Evolutionary conservation across 2,113 vertebrate species (phyloP), one percentile per base, ranked within the genome.

Genomic region (Anas platyrhynchos): DNA sequence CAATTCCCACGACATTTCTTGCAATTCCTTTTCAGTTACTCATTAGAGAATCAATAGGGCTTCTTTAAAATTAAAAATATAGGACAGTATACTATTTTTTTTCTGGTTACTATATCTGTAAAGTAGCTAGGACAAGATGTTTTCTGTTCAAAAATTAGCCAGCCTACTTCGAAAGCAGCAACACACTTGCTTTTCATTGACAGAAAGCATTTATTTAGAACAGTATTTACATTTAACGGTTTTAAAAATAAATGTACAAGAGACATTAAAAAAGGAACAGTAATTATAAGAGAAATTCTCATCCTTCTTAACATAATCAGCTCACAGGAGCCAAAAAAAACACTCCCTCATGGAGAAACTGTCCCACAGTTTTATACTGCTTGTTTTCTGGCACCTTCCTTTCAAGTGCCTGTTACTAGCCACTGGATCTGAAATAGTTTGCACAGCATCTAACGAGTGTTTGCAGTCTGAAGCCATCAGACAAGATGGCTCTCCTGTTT

Each of bases 81-180:
- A 55, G 68, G 69, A 59, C 1, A 14, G 1, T 12, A 14, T 6
- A 5, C 1, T 27, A 13, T 11, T 74, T 68, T 26, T 27, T 61
- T 32, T 20, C 22, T 80, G 43, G 26, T 82, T 77, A 74, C 15
- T 21, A 77, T 86, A 88, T 68, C 56, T 56, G 61, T 88, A 68
- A 91, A 95, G 83, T 73, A 95, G 52, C 66, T 88, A 69, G 79
- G 72, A 68, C 61, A 36, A 50, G 29, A 83, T 78, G 66, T 36
- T 91, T 34, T 91, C 63, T 65, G 32, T 78, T 90, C 87, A 72
- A 88, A 74, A 75, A 81, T 29, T 41, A 94, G 27, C 93, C 90
- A 95, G 91, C 81, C 83, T 94, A 88, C 94, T 93, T 93, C 11
- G 69, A 96, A 97, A 96, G 96, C 93, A 97, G 95, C 80, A 92